A percentile compares a stretch with the other conserved stretches of the same genome.
Evolutionary conservation across 2,113 vertebrate species (phyloP).

Genomic region (Ifrita kowaldi): DNA sequence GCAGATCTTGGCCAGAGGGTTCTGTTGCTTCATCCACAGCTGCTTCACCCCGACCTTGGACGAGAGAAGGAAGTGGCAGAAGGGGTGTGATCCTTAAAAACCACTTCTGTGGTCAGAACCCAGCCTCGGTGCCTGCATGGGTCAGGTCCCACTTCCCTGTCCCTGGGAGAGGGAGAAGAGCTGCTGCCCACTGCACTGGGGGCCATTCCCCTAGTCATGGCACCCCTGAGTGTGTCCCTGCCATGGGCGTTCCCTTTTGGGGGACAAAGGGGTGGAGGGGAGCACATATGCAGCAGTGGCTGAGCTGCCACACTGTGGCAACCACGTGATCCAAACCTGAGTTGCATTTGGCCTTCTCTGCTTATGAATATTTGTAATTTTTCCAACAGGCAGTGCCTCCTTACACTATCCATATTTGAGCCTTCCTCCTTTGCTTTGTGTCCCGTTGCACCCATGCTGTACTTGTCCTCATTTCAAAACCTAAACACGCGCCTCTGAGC

Average conservation of each 20-base stretch:
- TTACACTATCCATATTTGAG: not conserved
- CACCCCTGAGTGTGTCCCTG: not conserved
- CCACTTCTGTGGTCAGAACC: not conserved
- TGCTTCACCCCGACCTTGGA: not conserved
- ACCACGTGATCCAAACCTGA: not conserved
- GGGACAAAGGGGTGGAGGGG: not conserved
- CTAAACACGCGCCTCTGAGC: not conserved
- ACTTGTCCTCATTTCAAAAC: not conserved
- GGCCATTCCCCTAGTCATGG: not conserved
- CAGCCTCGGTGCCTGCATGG: not conserved
- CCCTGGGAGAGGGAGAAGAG: not conserved
- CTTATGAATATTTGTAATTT: not conserved
- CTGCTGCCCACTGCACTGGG: not conserved
- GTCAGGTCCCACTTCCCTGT: not conserved
- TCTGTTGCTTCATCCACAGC: not conserved
- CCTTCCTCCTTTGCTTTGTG: not conserved
- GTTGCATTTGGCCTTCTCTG: not conserved
- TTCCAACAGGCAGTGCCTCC: not conserved
- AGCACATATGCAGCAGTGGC: rapidly evolving
- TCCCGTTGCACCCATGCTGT: rapidly evolving
- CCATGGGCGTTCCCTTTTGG: rapidly evolving
- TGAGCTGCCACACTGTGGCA: not conserved
- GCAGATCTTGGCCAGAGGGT: not conserved
- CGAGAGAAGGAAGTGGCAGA: not conserved
- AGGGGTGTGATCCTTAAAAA: not conserved